A percentile compares a stretch with the other conserved stretches of the same genome.
These are phyloP conservation scores for Margaritifera margaritifera DNA, from an alignment of 2,888 invertebrate species.

Conservation along the genomic window DNA sequence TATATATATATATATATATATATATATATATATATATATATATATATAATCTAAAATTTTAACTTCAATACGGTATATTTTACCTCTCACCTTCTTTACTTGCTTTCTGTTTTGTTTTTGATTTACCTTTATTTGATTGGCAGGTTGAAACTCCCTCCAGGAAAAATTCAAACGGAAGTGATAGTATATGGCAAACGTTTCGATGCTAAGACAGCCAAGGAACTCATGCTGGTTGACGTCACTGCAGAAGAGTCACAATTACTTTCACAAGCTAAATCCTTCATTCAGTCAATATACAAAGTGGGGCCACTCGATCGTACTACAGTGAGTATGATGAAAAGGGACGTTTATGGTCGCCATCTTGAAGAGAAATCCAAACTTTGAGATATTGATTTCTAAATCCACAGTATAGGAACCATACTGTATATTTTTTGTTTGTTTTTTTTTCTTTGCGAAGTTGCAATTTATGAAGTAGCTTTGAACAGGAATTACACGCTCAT, in stretches of 20 bases:
- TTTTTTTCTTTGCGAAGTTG: too few relatives aligned
- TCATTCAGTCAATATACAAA: constrained; percentile 6
- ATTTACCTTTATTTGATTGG: constrained; percentile 1
- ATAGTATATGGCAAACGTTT: constrained; percentile 39
- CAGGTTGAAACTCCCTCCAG: constrained; percentile 30
- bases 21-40: too few relatives aligned
- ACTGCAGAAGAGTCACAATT: constrained; percentile 12
- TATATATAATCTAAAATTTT: too few relatives aligned
- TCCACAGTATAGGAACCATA: too few relatives aligned
- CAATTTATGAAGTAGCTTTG: too few relatives aligned
- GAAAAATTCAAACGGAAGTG: constrained; percentile 21
- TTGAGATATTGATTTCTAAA: too few relatives aligned
- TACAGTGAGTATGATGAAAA: constrained; percentile 10
- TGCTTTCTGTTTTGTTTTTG: not conserved
- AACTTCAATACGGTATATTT: too few relatives aligned
- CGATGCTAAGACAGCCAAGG: constrained; percentile 30
- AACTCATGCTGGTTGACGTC: constrained; percentile 30
- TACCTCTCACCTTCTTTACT: too few relatives aligned
- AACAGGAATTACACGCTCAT: too few relatives aligned
- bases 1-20: too few relatives aligned
- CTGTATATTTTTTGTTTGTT: too few relatives aligned
- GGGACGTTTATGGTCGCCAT: constrained; percentile 7
- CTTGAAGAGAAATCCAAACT: too few relatives aligned
- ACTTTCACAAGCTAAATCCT: constrained; percentile 20
- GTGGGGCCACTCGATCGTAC: not conserved